Evolutionary conservation across 2,888 invertebrate genomes (phyloP), one percentile per base, ranked within the genome.

Genomic region (Oscheius myriophilus): DNA sequence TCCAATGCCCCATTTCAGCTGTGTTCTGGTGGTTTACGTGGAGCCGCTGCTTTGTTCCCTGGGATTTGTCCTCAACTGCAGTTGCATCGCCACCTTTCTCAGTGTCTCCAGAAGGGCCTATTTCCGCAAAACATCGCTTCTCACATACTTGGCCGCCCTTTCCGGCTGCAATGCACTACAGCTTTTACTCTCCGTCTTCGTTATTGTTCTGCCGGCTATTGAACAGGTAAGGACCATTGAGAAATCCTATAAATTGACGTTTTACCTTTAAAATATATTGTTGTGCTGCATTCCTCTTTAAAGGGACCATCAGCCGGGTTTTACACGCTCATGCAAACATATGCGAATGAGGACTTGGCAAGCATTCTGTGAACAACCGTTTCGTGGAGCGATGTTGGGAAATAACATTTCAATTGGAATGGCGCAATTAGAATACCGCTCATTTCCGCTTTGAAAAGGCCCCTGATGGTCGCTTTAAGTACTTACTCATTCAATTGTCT

Each of bases 71-170:
- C 70, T 82, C 51, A 82, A 82, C 59, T 58, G 71, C 25, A 73
- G 72, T 11, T 83, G 81, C 52, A 68, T 81, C 18, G 65, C 65
- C 49, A 75, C 78, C 46, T 80, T 80, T 23, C 46, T 73, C 23
- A 67, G 67, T 53, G 70, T 72, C 64, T 75, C 70, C 18, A 58
- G 70, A 41, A 62, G 77, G 14, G 68, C 69, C 16, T 82, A 83
- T 62, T 82, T 79, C 65, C 78, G 82, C 11, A 83, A 83, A 59
- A 81, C 83, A 4, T 81, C 82, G 9, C 69, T 82, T 23, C 62
- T 82, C 23, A 59, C 78, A 18, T 83, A 83, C 49, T 67, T 82
- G 63, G 59, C 71, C 21, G 75, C 81, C 1, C 65, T 82, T 18
- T 75, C 75, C 39, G 62, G 78, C 51, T 82, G 83, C 69, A 83